Evolutionary conservation across 2,888 invertebrate species (phyloP), one percentile per base, ranked within the genome.

Genomic region (Aspidapion aeneum): DNA sequence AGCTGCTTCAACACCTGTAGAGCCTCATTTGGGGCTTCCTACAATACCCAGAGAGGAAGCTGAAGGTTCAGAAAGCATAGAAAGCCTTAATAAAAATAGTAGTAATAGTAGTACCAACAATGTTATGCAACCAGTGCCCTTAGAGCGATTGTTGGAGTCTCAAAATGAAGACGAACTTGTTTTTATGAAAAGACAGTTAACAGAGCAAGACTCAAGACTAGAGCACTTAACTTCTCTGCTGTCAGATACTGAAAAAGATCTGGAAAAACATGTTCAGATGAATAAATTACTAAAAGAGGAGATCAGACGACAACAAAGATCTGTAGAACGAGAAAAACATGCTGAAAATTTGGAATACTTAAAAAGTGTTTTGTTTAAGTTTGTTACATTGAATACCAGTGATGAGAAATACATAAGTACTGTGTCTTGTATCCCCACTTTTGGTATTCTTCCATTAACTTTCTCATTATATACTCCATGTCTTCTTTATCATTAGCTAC

Each of bases 311-410:
- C 88, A 93, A 70, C 92, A 96, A 76, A 85, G 96, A 57, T 89
- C 93, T 65, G 85, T 88, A 62, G 90, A 93, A 79, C 84, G 90
- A 64, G 90, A 89, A 74, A 85, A 87, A 70, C 90, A 91, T 79
- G 90, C 93, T 51, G 91, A 94, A 77, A 96, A 97, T 81, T 88
- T 93, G 59, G 97, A 98, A 81, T 98, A 98, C 81, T 85, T 97
- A 74, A 98, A 97, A 82, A 97, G 98, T 81, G 90, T 97, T 62
- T 88, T 97, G 55, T 84, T 96, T 66, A 96, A 96, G 95, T 97
- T 97, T 82, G 82, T 96, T 68, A 93, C 93, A 7, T 81, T 96
- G 65, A 88, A n/a, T n/a, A n/a, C n/a, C n/a, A n/a, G n/a, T n/a
- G n/a, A n/a, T n/a, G n/a, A n/a, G n/a, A n/a, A 93, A n/a, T n/a